Percentiles rank a stretch among this genome's conserved stretches.
Conservation (phyloP, 2,888 invertebrate species). For the Harpalus rufipes region DNA sequence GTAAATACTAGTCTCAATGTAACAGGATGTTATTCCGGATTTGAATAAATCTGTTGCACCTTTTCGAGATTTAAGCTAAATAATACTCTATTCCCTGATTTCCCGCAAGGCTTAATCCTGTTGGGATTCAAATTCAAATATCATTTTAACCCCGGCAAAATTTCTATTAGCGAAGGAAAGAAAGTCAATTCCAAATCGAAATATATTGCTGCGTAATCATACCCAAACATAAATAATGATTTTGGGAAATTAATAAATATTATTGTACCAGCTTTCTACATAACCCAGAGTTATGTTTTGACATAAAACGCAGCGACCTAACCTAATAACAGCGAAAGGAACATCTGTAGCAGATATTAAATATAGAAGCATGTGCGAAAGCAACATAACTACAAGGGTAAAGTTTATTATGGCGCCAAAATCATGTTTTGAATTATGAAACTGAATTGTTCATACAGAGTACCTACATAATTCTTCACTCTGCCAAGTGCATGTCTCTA, state of each 20-base stretch:
- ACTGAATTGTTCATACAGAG: neutral
- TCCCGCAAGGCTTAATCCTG: slow-evolving; percentile 35
- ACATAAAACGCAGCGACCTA: neutral
- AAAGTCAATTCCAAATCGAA: slow-evolving; percentile 33
- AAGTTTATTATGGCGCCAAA: neutral
- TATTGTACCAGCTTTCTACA: neutral
- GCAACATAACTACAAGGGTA: neutral
- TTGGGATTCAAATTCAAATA: slow-evolving; percentile 45
- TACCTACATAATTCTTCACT: neutral
- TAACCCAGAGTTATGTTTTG: neutral
- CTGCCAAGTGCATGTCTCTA: neutral
- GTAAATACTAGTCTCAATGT: slow-evolving; percentile 5
- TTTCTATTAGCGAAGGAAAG: slow-evolving; percentile 39
- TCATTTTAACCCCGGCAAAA: slow-evolving; percentile 40
- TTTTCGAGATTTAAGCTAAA: slow-evolving; percentile 32
- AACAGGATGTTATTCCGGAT: slow-evolving; percentile 18
- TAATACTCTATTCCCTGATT: slow-evolving; percentile 42
- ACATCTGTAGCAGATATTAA: slow-evolving; percentile 6
- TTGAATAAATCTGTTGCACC: slow-evolving; percentile 41
- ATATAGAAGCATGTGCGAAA: slow-evolving; percentile 5
- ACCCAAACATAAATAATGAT: neutral
- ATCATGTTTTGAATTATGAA: neutral
- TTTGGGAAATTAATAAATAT: slow-evolving; percentile 5
- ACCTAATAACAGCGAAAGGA: neutral
- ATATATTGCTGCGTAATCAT: neutral